A percentile compares a stretch with the other conserved stretches of the same genome.
These are phyloP conservation scores for Lepidotrigona ventralis DNA, from an alignment of 1,140 invertebrate genomes.

Conservation along the genomic window DNA sequence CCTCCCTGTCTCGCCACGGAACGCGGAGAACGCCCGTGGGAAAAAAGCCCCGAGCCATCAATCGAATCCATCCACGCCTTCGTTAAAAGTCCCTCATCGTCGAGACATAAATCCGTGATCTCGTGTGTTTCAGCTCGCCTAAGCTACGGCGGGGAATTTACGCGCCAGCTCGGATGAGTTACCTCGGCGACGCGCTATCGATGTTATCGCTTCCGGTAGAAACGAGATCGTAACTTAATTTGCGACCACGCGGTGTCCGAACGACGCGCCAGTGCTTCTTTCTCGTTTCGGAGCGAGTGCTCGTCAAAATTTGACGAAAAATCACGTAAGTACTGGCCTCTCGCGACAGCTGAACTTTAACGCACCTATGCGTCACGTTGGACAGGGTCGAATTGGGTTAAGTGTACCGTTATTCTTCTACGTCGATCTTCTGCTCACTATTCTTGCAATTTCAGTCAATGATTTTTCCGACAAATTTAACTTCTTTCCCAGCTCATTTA, in stretches of 20 bases:
- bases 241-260: not conserved
- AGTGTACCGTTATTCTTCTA: too few species aligned
- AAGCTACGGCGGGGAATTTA: constrained; percentile 42
- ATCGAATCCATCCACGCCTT: constrained; percentile 43
- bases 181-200: not conserved
- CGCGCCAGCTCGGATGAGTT: constrained; percentile 21
- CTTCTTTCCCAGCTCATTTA: too few species aligned
- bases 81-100: constrained; percentile 56
- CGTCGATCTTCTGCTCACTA: too few species aligned
- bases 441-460: too few species aligned
- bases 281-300: not conserved
- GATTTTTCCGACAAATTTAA: too few species aligned
- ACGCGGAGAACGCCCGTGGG: not conserved
- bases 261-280: not conserved
- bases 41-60: not conserved
- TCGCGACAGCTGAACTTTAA: too few species aligned
- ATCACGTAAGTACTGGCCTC: not conserved
- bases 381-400: too few species aligned
- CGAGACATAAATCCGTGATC: constrained; percentile 51
- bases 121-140: constrained; percentile 37
- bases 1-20: not conserved
- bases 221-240: constrained; percentile 29
- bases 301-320: not conserved
- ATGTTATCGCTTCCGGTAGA: not conserved
- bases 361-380: too few species aligned